These are phyloP conservation scores for Physeter macrocephalus DNA, from an alignment of 2,113 vertebrate genomes.

Conservation along the genomic window DNA sequence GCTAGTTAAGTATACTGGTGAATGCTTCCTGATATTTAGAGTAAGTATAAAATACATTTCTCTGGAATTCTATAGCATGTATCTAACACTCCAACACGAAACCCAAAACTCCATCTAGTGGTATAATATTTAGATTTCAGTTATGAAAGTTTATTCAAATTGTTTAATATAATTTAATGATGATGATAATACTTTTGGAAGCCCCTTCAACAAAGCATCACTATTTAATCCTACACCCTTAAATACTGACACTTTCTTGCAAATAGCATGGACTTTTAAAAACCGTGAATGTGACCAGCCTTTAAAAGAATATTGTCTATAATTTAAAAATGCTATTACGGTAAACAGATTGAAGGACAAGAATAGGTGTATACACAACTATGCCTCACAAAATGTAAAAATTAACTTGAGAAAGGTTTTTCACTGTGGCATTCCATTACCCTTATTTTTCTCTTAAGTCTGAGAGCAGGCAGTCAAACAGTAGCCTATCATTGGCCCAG, in stretches of 20 bases:
- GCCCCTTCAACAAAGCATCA: background rate
- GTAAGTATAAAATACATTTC: background rate
- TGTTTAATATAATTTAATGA: background rate
- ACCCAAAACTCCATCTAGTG: slow-evolving; percentile 34
- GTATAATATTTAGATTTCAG: background rate
- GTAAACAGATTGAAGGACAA: background rate
- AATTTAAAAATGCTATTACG: background rate
- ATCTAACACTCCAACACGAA: background rate
- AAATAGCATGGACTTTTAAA: background rate
- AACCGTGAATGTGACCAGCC: background rate
- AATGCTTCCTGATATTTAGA: background rate
- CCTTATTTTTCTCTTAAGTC: background rate
- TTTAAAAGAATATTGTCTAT: background rate
- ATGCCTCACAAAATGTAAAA: background rate
- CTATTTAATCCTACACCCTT: background rate
- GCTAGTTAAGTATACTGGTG: background rate
- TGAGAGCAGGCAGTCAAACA: background rate
- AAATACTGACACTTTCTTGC: background rate
- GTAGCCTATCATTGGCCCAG: background rate
- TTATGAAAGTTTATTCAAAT: background rate
- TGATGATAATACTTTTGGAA: background rate
- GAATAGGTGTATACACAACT: background rate
- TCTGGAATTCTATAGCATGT: background rate
- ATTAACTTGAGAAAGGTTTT: background rate
- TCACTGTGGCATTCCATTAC: background rate